Evolutionary conservation across 2,113 vertebrate genomes (phyloP).

Genomic region (Platanista minor): DNA sequence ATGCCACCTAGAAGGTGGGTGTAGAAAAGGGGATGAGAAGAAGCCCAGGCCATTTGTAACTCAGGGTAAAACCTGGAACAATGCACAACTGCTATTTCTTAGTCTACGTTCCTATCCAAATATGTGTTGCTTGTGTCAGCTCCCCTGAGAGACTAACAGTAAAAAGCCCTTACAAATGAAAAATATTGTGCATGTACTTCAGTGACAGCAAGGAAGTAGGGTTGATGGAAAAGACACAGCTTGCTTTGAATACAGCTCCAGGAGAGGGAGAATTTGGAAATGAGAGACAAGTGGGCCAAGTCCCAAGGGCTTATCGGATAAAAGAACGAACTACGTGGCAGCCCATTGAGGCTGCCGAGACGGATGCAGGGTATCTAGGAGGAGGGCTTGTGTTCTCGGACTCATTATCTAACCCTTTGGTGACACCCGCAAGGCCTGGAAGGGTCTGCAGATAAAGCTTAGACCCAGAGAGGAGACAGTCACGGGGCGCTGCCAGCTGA

Average conservation of each 20-base stretch:
- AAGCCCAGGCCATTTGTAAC: not conserved
- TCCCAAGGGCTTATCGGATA: not conserved
- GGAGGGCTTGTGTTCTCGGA: not conserved
- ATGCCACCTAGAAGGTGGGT: not conserved
- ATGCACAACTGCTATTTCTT: not conserved
- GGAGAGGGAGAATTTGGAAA: not conserved
- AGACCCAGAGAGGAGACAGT: not conserved
- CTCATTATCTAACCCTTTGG: not conserved
- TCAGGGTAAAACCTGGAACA: not conserved
- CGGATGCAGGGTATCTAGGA: fast-evolving
- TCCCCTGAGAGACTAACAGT: not conserved
- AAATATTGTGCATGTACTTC: not conserved
- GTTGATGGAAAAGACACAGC: not conserved
- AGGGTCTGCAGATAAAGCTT: too few relatives aligned
- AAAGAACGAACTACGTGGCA: not conserved
- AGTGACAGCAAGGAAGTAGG: not conserved
- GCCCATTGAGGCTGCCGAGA: not conserved
- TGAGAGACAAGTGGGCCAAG: not conserved
- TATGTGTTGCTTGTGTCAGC: not conserved
- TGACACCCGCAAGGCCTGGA: not conserved
- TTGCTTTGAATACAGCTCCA: not conserved
- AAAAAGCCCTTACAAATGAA: not conserved
- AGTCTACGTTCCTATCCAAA: not conserved
- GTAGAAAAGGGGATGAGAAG: not conserved
- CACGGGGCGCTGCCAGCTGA: not conserved